Evolutionary conservation across 2,113 vertebrate genomes (phyloP).

Genomic region (Pelodiscus sinensis): DNA sequence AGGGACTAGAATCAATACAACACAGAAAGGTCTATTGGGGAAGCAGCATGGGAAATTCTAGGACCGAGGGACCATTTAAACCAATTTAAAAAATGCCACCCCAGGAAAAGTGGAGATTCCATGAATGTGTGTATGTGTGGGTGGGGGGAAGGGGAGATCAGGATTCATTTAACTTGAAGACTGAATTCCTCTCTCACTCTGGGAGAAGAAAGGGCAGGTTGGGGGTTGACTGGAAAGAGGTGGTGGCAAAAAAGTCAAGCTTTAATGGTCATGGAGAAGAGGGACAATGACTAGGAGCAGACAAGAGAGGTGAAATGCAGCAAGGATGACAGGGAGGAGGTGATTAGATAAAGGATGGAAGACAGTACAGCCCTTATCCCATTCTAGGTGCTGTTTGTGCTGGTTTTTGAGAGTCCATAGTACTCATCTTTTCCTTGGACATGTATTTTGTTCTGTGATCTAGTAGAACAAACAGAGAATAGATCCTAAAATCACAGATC

Average conservation of each 20-base stretch:
- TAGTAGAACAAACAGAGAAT: not conserved
- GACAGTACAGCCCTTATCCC: not conserved
- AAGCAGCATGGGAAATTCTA: not conserved
- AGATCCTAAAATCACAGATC: not conserved
- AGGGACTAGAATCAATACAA: not conserved
- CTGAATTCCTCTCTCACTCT: not conserved
- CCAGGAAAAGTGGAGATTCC: not conserved
- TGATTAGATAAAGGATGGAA: not conserved
- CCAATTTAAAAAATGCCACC: not conserved
- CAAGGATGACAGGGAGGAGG: not conserved
- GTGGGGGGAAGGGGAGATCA: too few relatives aligned
- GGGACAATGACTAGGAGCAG: not conserved
- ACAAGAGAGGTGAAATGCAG: not conserved
- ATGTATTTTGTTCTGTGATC: not conserved
- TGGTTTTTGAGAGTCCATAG: not conserved
- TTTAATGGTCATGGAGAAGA: not conserved
- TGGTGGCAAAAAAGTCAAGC: not conserved
- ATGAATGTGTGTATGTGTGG: not conserved
- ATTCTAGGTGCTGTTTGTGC: not conserved
- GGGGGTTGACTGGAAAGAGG: not conserved
- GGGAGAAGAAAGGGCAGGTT: not conserved
- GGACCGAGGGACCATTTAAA: not conserved
- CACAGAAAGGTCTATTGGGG: not conserved
- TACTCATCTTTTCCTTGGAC: not conserved
- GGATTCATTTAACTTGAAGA: not conserved